phyloP scores from a whole-genome alignment of 2,888 invertebrate genomes.

The Ichneumon xanthorius region DNA sequence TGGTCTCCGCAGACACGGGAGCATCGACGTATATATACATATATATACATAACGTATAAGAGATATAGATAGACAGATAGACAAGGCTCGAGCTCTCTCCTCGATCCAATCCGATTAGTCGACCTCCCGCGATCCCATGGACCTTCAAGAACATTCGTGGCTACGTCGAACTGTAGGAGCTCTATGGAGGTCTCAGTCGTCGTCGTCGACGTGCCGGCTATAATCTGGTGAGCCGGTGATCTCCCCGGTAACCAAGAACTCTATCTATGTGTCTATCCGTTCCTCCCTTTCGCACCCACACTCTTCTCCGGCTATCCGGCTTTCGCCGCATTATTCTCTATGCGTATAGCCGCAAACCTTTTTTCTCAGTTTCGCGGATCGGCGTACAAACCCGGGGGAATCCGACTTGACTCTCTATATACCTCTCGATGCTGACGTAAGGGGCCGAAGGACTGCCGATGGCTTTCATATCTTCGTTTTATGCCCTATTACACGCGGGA shows the following conservation, averaged over 20 bases:
- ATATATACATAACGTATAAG: not conserved
- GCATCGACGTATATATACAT: constrained; percentile 60
- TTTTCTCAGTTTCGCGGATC: not conserved
- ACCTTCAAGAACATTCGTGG: constrained; percentile 61
- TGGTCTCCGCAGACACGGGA: constrained; percentile 67
- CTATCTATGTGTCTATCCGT: not conserved
- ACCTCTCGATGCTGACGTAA: not conserved
- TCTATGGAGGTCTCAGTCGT: constrained; percentile 18
- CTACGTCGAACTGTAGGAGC: constrained; percentile 26
- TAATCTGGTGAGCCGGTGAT: constrained; percentile 56
- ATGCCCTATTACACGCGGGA: not conserved
- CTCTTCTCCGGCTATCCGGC: constrained; percentile 2
- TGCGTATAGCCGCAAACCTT: constrained; percentile 16
- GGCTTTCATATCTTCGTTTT: not conserved
- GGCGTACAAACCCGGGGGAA: not conserved
- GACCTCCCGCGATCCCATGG: constrained; percentile 55
- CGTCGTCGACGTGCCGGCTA: constrained; percentile 47
- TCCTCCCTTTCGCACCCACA: not conserved
- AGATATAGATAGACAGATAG: constrained; percentile 24
- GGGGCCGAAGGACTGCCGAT: not conserved
- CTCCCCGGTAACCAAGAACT: constrained; percentile 45
- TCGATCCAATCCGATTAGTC: constrained; percentile 67
- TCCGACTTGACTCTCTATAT: not conserved
- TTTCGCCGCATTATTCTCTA: constrained; percentile 25
- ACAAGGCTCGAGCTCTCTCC: constrained; percentile 25